These are phyloP conservation scores for Xanthia togata DNA, from an alignment of 2,888 invertebrate species.

Conservation along the genomic window DNA sequence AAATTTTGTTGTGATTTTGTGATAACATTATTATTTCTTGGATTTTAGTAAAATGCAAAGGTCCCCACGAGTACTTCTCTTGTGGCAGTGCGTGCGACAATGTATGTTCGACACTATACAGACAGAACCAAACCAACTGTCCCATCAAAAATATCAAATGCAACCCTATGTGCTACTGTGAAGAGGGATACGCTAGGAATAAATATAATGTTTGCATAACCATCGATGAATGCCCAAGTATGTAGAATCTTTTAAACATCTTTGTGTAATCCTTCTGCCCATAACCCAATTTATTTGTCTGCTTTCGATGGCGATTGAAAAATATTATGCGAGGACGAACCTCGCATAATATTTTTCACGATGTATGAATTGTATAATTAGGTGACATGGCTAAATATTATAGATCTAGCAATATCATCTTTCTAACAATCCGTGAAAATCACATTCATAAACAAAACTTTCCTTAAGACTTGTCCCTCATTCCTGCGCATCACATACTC, in stretches of 20 bases:
- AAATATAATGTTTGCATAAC: slow-evolving; percentile 63
- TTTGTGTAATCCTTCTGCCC: not conserved
- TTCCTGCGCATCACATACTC: not conserved
- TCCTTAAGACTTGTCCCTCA: not conserved
- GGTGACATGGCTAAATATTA: not conserved
- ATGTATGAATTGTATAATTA: not conserved
- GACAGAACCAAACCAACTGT: slow-evolving; percentile 73
- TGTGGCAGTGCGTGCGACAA: slow-evolving; percentile 78
- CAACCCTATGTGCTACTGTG: slow-evolving; percentile 75
- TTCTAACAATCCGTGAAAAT: too few species aligned
- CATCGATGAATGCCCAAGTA: slow-evolving; percentile 59
- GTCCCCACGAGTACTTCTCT: slow-evolving; percentile 70
- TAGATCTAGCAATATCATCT: too few species aligned
- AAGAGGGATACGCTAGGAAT: slow-evolving; percentile 72
- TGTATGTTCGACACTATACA: slow-evolving; percentile 71
- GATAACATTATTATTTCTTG: not conserved
- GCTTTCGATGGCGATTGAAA: too few species aligned
- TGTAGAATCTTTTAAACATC: not conserved
- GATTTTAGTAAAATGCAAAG: slow-evolving; percentile 67
- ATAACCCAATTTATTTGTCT: not conserved
- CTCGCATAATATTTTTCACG: not conserved
- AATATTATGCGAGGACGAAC: too few species aligned
- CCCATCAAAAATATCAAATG: slow-evolving; percentile 73
- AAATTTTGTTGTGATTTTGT: too few species aligned
- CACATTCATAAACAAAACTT: not conserved